Conservation (phyloP, 2,797 vertebrate species). For the Paramormyrops hopkinsi region DNA sequence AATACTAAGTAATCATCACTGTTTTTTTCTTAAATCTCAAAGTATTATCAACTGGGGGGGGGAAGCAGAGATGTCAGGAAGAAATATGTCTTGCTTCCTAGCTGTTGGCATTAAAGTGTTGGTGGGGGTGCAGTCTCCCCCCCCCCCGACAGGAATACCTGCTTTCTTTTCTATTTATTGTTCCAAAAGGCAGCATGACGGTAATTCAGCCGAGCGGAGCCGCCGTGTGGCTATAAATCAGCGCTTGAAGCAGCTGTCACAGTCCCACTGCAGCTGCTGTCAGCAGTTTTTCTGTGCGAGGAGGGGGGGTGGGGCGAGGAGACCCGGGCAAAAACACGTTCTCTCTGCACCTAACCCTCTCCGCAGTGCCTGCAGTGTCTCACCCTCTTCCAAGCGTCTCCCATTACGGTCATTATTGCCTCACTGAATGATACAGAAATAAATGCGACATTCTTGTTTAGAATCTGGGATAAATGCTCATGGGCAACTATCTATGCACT, state of each 20-base stretch:
- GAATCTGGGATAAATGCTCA: background rate
- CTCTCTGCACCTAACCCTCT: conserved; percentile 31
- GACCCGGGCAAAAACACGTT: background rate
- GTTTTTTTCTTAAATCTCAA: background rate
- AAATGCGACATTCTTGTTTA: background rate
- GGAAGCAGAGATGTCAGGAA: background rate
- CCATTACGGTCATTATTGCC: background rate
- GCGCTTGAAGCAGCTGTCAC: conserved; percentile 24
- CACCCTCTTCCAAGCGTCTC: background rate
- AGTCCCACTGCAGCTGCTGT: conserved; percentile 25
- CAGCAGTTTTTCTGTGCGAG: conserved; percentile 48
- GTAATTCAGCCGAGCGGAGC: background rate
- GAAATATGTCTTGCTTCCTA: background rate
- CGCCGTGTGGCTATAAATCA: conserved; percentile 26
- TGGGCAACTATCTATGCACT: background rate
- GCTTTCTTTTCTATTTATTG: background rate
- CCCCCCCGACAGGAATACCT: background rate
- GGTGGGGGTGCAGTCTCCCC: background rate
- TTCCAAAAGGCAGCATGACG: background rate
- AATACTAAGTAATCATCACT: background rate
- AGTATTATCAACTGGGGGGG: background rate
- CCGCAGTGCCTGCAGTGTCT: background rate
- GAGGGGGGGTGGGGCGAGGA: background rate
- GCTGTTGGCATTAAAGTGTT: conserved; percentile 22
- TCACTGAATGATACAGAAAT: background rate